Base-by-base conservation (phyloP, 2,888 invertebrate genomes). In the Drosophila borborema region DNA sequence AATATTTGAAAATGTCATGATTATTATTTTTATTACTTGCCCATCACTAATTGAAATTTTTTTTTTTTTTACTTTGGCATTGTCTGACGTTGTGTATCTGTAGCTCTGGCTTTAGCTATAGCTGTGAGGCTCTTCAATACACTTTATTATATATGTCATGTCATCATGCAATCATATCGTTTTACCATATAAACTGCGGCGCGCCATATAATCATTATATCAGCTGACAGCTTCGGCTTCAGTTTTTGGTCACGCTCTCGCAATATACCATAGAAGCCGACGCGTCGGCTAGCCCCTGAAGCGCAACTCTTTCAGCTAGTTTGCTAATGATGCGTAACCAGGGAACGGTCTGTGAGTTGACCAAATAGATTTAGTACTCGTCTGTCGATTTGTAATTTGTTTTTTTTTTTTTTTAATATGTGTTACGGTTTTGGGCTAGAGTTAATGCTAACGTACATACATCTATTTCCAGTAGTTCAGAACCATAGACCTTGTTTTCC, bases 161-260 rank as follows among this genome's bases (percentile, higher is more conserved):
- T 84, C 87, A 84, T 84, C 84, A 85, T 87, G 87, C 87, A 87
- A 85, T 85, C 87, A 87, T 81, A 84, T 84, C 80, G 80, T 74
- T 86, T 85, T 85, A 86, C 87, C 82, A 76, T 75, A 84, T 80
- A 81, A 74, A 68, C 64, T 72, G 68, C 72, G 64, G 49, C 72
- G 64, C 74, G 72, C 70, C 78, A 72, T 62, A 51, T 60, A 80
- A 83, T 82, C 75, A 80, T 69, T 65, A 71, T 59, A 80, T 82
- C 74, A 61, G 63, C 36, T 9, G 31, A 12, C 69, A 46, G 40
- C 40, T 61, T 45, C 60, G 56, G 60, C 59, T 64, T 61, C 31
- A 43, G 36, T 38, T 65, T 51, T 43, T 58, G 36, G 58, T 46
- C 68, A 68, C 66, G 54, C 48, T 58, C 55, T 2, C 23, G 20